Evolutionary conservation across 2,797 vertebrate genomes (phyloP).

Genomic region (Crypturellus tataupa): DNA sequence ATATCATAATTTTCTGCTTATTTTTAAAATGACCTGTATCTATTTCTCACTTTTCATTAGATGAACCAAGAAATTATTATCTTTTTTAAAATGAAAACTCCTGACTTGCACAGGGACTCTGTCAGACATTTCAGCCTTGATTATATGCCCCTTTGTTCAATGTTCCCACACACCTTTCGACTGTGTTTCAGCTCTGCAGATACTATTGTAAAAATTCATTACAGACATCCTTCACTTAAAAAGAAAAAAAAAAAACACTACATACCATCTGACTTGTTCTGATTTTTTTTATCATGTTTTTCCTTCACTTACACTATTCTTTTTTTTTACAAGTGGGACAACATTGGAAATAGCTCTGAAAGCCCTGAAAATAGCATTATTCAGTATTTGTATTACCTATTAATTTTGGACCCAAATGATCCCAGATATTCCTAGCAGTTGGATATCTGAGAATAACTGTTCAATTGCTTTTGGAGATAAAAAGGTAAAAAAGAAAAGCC

Average conservation of each 20-base stretch:
- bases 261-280: neutral
- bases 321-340: neutral
- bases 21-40: neutral
- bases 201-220: neutral
- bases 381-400: neutral
- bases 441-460: neutral
- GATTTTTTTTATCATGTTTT: neutral
- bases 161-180: neutral
- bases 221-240: neutral
- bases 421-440: neutral
- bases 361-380: neutral
- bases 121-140: neutral
- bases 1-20: slow-evolving; percentile 1
- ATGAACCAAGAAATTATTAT: neutral
- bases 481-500: neutral
- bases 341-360: neutral
- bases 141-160: neutral
- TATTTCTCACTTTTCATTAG: slow-evolving; percentile 24
- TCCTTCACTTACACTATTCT: neutral
- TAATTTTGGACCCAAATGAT: neutral
- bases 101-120: neutral
- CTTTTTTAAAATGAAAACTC: neutral
- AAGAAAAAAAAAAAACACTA: neutral
- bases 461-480: neutral
- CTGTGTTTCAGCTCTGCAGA: neutral